Percentiles rank a stretch among this genome's conserved stretches.
These are phyloP conservation scores for Sarcoramphus papa DNA, from an alignment of 2,797 vertebrate species.

Conservation along the genomic window DNA sequence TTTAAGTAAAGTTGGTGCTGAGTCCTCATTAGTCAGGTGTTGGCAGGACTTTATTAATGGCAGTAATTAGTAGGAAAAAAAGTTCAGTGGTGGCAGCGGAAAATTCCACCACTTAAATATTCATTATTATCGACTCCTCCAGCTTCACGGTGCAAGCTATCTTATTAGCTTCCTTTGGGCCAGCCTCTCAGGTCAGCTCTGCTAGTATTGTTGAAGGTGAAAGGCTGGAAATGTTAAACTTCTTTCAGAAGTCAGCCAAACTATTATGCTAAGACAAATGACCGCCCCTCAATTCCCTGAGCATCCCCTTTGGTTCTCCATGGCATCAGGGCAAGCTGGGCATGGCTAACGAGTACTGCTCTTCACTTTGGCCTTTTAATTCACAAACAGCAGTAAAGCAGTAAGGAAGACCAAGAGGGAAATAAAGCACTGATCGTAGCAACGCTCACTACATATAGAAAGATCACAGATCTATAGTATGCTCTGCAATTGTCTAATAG, in stretches of 20 bases:
- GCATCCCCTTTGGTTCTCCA: not conserved
- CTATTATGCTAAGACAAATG: not conserved
- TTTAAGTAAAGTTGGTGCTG: conserved; percentile 40
- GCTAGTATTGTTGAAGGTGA: not conserved
- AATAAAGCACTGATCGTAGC: not conserved
- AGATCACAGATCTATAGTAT: not conserved
- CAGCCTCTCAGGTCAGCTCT: not conserved
- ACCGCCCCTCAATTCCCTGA: not conserved
- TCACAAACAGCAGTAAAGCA: not conserved
- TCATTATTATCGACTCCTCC: conserved; percentile 30
- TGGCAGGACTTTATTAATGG: conserved; percentile 61
- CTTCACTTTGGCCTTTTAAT: not conserved
- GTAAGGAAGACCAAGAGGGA: not conserved
- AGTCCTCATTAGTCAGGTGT: conserved; percentile 57
- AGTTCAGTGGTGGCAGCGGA: not conserved
- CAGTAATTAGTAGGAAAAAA: conserved; percentile 45
- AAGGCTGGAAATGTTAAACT: not conserved
- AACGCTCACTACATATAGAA: not conserved
- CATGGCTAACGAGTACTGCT: not conserved
- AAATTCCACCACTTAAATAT: conserved; percentile 46
- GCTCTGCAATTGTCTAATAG: not conserved
- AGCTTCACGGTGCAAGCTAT: not conserved
- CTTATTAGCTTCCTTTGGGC: conserved; percentile 2
- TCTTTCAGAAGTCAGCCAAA: not conserved
- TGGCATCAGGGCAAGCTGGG: not conserved